Base-by-base conservation (phyloP, 2,888 invertebrate genomes). In the Lepidochitona cinerea region DNA sequence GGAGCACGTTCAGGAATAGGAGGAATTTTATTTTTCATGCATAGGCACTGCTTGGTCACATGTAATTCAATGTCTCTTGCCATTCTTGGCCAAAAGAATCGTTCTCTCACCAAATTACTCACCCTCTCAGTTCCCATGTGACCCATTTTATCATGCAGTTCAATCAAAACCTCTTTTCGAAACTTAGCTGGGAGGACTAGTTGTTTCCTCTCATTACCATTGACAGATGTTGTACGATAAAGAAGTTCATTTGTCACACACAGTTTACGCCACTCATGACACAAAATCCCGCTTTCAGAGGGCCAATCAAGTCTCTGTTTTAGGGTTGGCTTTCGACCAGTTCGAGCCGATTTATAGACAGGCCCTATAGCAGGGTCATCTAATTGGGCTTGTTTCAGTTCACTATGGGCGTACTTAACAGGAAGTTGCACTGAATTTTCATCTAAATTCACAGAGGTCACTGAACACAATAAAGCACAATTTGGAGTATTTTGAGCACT, bases 81-180 rank as follows among this genome's bases (percentile, higher is more conserved):
- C 76, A 78, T 76, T 12, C 32, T 18, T 18, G 75, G 73, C 75
- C 78, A 78, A 37, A 69, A 74, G 52, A 77, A 72, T 36, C 70
- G 66, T 9, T 72, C 72, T 35, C 69, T 53, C 0, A 65, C 71
- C n/a, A 75, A 72, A 54, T 26, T 37, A 18, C 52, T 33, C 9
- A 71, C 59, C 23, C 68, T 59, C 18, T 75, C 73, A n/a, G 23
- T 6, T 12, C 75, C 66, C 7, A 68, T 36, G 36, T 68, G 75
- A 7, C 75, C 75, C 69, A 75, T 67, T 9, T 73, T 54, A 18
- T 68, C 37, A n/a, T 77, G 77, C 1, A 77, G 54, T 23, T 71
- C 68, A 7, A 53, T 4, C 14, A 70, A 12, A 6, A 72, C 74
- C 26, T 26, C 33, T 18, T 59, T n/a, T 14, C 41, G 54, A 36